These are phyloP conservation scores for Embiotoca jacksoni DNA, from an alignment of 2,113 vertebrate genomes.

Conservation along the genomic window DNA sequence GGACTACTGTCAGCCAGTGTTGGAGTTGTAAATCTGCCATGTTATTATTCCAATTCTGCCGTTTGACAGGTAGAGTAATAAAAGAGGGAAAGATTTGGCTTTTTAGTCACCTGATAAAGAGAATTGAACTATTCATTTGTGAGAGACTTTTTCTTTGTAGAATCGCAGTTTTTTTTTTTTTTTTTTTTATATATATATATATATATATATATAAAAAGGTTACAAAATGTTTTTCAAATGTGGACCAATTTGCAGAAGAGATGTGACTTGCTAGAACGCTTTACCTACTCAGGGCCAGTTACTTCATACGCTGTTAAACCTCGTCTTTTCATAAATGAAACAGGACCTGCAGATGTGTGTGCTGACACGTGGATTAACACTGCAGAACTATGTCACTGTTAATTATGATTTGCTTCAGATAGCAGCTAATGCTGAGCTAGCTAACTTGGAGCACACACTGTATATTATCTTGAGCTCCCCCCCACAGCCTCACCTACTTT, in stretches of 20 bases:
- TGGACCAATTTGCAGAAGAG: constrained; percentile 2
- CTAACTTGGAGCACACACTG: constrained; percentile 47
- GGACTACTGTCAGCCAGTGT: too few relatives aligned
- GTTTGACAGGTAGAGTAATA: too few relatives aligned
- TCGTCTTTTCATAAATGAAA: constrained; percentile 41
- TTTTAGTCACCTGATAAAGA: too few relatives aligned
- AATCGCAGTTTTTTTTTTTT: not conserved
- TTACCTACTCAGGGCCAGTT: constrained; percentile 21
- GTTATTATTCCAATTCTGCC: too few relatives aligned
- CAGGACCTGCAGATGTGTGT: constrained; percentile 26
- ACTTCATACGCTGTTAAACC: constrained; percentile 27
- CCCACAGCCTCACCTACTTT: constrained; percentile 73
- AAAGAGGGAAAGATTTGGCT: too few relatives aligned
- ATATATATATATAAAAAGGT: not conserved
- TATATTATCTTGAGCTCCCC: constrained; percentile 35
- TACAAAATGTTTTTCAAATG: not conserved
- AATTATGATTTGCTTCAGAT: constrained; percentile 75
- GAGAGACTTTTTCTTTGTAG: too few relatives aligned
- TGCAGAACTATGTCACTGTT: constrained; percentile 50
- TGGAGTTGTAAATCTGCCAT: too few relatives aligned
- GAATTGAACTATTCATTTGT: too few relatives aligned
- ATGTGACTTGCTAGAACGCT: constrained; percentile 8
- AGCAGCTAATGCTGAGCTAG: constrained; percentile 60
- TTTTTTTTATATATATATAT: too few relatives aligned
- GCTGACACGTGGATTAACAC: constrained; percentile 43